These are phyloP conservation scores for Dolichallabes microphthalmus DNA, from an alignment of 2,113 vertebrate species.

Conservation along the genomic window DNA sequence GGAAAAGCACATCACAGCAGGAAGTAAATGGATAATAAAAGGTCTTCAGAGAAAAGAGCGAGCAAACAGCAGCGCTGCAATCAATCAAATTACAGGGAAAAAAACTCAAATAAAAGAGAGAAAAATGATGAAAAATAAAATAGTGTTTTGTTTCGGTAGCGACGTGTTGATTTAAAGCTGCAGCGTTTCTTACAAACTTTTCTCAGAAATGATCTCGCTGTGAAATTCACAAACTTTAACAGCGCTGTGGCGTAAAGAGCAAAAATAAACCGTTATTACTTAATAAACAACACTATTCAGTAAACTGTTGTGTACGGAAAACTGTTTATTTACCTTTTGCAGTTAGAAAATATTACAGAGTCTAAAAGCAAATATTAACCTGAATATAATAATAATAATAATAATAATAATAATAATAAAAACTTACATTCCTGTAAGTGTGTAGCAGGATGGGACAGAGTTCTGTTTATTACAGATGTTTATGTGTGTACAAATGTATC, in stretches of 20 bases:
- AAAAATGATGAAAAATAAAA: background rate
- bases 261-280: background rate
- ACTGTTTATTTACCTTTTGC: background rate
- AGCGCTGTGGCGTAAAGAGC: background rate
- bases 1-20: constrained; percentile 27
- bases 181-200: background rate
- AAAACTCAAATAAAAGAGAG: background rate
- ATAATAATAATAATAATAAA: too few species aligned
- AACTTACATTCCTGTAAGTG: background rate
- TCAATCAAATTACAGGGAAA: constrained; percentile 10
- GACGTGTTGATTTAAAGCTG: background rate
- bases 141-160: background rate
- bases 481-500: too few species aligned
- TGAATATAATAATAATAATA: too few species aligned
- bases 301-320: background rate
- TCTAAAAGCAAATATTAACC: background rate
- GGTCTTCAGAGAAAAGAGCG: constrained; percentile 1
- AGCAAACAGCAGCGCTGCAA: background rate
- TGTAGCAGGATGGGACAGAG: too few species aligned
- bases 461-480: too few species aligned
- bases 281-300: background rate
- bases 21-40: constrained; percentile 25
- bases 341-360: background rate
- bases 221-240: background rate
- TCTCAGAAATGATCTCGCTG: background rate